phyloP scores from a whole-genome alignment of 2,888 invertebrate genomes.

The Stictocephala bisonia region DNA sequence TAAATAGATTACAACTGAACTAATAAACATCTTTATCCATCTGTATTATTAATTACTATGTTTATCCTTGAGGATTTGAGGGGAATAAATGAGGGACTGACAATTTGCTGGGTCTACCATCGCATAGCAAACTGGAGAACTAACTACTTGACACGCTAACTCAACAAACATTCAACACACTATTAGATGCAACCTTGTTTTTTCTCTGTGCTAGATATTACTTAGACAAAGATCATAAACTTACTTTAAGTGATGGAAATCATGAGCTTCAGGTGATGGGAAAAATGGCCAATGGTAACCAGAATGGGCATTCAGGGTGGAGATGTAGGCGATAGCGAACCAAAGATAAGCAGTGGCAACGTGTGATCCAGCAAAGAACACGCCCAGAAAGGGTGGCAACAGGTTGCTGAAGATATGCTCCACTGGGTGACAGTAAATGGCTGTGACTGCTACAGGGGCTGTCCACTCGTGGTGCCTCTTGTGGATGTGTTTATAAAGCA shows the following conservation, averaged over 20 bases:
- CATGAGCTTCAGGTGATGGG: conserved; percentile 87
- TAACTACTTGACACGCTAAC: too few relatives aligned
- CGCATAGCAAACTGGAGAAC: too few relatives aligned
- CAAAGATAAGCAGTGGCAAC: conserved; percentile 83
- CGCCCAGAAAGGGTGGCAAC: conserved; percentile 80
- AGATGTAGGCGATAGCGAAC: conserved; percentile 81
- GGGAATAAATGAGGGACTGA: too few relatives aligned
- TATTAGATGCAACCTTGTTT: too few relatives aligned
- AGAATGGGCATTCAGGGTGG: conserved; percentile 84
- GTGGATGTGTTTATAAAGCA: conserved; percentile 83
- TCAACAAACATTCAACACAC: too few relatives aligned
- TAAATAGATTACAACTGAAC: too few relatives aligned
- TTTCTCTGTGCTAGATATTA: too few relatives aligned
- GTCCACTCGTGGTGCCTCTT: conserved; percentile 92
- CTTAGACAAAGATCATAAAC: too few relatives aligned
- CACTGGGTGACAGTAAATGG: conserved; percentile 83
- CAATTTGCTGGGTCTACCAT: too few relatives aligned
- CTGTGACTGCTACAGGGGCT: conserved; percentile 85
- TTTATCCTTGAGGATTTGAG: too few relatives aligned
- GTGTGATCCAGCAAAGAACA: conserved; percentile 78
- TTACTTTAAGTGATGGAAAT: conserved; percentile 88
- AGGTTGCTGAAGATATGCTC: conserved; percentile 83
- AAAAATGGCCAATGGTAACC: conserved; percentile 89
- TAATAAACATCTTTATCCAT: too few relatives aligned
- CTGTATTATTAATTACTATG: too few relatives aligned